Evolutionary conservation across 2,888 invertebrate genomes (phyloP), one percentile per base, ranked within the genome.

Genomic region (Aphelenchoides bicaudatus): DNA sequence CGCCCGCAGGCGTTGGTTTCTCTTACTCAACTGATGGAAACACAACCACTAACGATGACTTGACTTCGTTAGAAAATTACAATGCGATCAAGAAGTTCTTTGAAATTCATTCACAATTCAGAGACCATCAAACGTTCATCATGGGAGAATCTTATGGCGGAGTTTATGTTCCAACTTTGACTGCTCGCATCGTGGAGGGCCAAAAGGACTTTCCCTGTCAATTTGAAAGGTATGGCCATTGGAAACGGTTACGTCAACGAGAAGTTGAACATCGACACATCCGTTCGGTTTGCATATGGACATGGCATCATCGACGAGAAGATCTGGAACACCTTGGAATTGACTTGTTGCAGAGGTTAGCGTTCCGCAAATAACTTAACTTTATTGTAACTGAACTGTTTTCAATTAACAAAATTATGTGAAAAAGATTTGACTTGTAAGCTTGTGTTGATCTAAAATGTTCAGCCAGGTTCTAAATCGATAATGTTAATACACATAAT

Each of bases 1-100:
- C 83, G 2, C 84, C 84, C 13, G 83, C 83, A 23, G 83, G 84
- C 30, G 84, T 84, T 25, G 84, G 84, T 0, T 84, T 78, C 65
- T 84, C 83, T 0, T 84, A 83, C 67, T 74, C 81, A 2, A 71
- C 72, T 13, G 80, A 82, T 68, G 78, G 79, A 30, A 79, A 80
- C 39, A 80, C 80, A 61, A 78, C 73, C 10, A 62, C 67, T n/a
- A 66, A 70, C 47, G 71, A 73, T 58, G 63, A 63, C 38, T 39
- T 39, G 73, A 80, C 80, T 13, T 79, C 83, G 2, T 39, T 68
- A 2, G 80, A 82, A 63, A 84, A 83, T 69, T 80, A 80, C 65
- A 70, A 78, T 27, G 84, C 84, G 13, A 58, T 84, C 56, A 78
- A 82, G 62, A 71, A 80, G 63, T 84, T 83, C 75, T 82, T 83